Evolutionary conservation across 2,888 invertebrate species (phyloP).

Genomic region (Sinotaia quadrata): DNA sequence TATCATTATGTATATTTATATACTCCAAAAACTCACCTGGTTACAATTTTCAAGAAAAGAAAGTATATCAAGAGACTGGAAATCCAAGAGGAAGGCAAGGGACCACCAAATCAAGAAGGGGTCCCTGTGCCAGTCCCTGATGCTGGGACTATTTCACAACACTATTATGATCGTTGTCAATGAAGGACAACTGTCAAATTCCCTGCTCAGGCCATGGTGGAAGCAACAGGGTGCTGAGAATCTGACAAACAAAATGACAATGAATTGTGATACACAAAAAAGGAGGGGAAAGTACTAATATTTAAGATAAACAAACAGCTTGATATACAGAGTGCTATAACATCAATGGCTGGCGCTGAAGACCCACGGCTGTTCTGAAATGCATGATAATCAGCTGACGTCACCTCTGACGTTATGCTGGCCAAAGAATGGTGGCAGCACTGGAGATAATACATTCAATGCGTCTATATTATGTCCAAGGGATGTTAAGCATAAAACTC

Average conservation of each 20-base stretch:
- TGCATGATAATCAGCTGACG: slow-evolving; percentile 14
- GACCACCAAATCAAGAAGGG: too few species aligned
- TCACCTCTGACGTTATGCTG: slow-evolving; percentile 12
- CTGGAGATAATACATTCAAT: slow-evolving; percentile 8
- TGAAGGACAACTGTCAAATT: neutral
- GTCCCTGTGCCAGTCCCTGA: too few species aligned
- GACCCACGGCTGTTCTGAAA: neutral
- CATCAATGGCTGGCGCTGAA: neutral
- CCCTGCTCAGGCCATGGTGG: neutral
- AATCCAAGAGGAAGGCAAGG: too few species aligned
- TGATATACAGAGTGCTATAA: neutral
- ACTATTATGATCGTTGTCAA: neutral
- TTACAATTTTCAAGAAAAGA: too few species aligned
- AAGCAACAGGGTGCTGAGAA: neutral
- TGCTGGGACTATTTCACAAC: too few species aligned
- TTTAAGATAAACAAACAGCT: neutral
- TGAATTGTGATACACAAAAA: neutral
- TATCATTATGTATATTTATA: too few species aligned
- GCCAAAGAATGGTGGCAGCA: neutral
- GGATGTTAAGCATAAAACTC: too few species aligned
- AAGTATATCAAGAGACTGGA: too few species aligned
- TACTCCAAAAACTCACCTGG: too few species aligned
- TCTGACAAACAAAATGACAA: neutral
- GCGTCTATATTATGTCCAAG: slow-evolving; percentile 8
- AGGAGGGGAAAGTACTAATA: neutral